Conservation (phyloP, 1,140 invertebrate genomes). For the Bradysia coprophila region DNA sequence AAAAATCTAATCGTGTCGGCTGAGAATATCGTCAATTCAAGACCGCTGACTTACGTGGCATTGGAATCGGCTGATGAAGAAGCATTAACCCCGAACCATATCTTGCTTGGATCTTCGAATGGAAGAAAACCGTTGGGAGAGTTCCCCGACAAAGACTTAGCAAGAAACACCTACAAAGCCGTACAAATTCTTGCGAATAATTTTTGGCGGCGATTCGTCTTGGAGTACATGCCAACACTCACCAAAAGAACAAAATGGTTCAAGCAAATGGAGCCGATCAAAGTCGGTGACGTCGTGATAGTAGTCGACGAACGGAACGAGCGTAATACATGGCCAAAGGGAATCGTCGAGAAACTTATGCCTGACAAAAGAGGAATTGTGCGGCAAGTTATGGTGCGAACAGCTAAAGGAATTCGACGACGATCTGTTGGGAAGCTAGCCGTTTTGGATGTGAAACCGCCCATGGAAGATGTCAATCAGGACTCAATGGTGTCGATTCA, state of each 20-base stretch:
- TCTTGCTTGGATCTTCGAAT: too few relatives aligned
- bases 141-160: too few relatives aligned
- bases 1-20: too few relatives aligned
- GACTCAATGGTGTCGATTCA: too few relatives aligned
- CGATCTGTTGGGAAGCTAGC: not conserved
- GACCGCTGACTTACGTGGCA: too few relatives aligned
- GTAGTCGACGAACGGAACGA: slow-evolving; percentile 1
- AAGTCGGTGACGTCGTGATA: slow-evolving; percentile 4
- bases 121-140: too few relatives aligned
- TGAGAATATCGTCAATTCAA: too few relatives aligned
- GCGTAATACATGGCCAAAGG: slow-evolving; percentile 5
- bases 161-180: not conserved
- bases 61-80: too few relatives aligned
- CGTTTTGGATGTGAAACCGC: not conserved
- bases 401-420: not conserved
- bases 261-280: not conserved
- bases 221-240: slow-evolving; percentile 6
- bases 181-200: not conserved
- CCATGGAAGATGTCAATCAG: too few relatives aligned
- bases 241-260: slow-evolving; percentile 5
- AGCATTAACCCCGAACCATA: too few relatives aligned
- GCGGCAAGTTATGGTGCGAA: not conserved
- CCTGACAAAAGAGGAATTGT: not conserved
- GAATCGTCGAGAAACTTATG: not conserved
- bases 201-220: slow-evolving; percentile 3